Base-by-base conservation (phyloP, 2,888 invertebrate genomes). In the Pristionchus exspectatus region DNA sequence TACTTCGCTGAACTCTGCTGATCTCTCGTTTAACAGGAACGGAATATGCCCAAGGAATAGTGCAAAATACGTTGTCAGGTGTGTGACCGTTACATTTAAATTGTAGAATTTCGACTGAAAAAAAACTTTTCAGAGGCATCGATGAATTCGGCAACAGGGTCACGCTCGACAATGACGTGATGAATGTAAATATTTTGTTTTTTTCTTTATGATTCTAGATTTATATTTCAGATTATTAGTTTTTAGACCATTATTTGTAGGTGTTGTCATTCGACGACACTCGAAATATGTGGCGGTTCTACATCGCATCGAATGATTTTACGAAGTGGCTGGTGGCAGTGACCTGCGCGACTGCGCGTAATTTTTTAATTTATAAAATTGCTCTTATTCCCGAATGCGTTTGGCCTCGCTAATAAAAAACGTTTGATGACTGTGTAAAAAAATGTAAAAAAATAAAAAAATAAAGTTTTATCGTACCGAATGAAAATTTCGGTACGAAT, bases 251-350 rank as follows among this genome's bases (percentile, higher is more conserved):
- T 21, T 9, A 38, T 38, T 74, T 74, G 44, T 2, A 74, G 74
- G 30, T 74, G 24, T 38, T 74, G 2, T 33, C 74, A 16, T 74
- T 74, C 24, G n/a, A 74, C 38, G 16, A 24, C 7, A 74, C 74
- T 44, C 74, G 74, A 2, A 74, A 74, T 18, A 74, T 74, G 74
- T 74, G 74, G 74, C 38, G 38, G 38, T 38, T 74, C 74, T 33
- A 44, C 18, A 21, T 74, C 38, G 21, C 74, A 10, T 9, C 18
- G 7, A n/a, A 38, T 14, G 38, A 38, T 38, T 74, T 44, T 10
- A 74, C 74, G 1, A 16, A 38, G 30, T 74, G 74, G 74, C 74
- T 74, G 74, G 74, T 74, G 21, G 1, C 74, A 2, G 74, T 74
- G 21, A 38, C 21, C 38, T 74, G 74, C 10, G 74, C 74, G 74